Percentiles rank a stretch among this genome's conserved stretches.
These are phyloP conservation scores for Hypotaenidia okinawae DNA, from an alignment of 2,797 vertebrate genomes.

Conservation along the genomic window DNA sequence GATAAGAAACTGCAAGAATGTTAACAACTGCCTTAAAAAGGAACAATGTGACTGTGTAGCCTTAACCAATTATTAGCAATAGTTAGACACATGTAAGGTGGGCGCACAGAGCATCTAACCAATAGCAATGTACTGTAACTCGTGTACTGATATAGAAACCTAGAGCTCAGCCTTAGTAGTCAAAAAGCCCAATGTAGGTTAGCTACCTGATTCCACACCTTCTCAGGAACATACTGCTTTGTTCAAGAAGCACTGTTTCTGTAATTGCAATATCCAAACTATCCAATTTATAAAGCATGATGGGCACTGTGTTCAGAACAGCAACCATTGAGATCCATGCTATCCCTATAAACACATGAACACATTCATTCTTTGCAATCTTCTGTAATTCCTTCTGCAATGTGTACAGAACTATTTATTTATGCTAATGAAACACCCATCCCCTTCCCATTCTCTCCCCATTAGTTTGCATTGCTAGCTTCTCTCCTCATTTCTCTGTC, in stretches of 20 bases:
- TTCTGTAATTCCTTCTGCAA: background rate
- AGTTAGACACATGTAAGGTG: too few relatives aligned
- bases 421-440: background rate
- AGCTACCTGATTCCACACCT: background rate
- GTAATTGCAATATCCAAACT: background rate
- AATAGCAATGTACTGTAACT: too few relatives aligned
- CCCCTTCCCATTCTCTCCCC: background rate
- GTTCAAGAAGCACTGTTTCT: background rate
- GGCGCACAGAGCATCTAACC: too few relatives aligned
- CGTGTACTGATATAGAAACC: too few relatives aligned
- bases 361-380: background rate
- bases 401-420: background rate
- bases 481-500: background rate
- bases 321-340: background rate
- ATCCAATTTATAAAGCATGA: background rate
- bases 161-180: background rate
- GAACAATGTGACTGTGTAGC: too few relatives aligned
- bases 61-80: too few relatives aligned
- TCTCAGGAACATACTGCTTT: background rate
- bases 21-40: too few relatives aligned
- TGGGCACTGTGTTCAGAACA: background rate
- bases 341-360: background rate
- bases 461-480: background rate
- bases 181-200: background rate
- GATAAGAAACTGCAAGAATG: too few relatives aligned